Evolutionary conservation across 1,140 invertebrate genomes (phyloP).

Genomic region (Dendroctonus valens): DNA sequence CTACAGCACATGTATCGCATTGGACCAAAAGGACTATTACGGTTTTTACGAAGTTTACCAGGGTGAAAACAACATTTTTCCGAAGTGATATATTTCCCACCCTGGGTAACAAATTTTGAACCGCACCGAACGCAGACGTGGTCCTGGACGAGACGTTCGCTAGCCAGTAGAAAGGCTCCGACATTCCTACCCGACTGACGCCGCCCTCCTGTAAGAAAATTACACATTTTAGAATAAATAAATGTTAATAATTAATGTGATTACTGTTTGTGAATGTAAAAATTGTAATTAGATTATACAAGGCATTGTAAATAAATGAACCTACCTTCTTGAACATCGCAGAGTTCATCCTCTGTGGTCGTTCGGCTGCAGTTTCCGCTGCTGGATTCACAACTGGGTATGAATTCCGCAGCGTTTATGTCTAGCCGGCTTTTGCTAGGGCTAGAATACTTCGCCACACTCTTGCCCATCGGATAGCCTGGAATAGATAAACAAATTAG

Average conservation of each 20-base stretch:
- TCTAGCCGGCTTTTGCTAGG: conserved; percentile 53
- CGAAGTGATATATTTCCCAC: conserved; percentile 59
- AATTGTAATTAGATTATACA: too few species aligned
- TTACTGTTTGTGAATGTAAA: too few species aligned
- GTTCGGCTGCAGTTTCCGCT: conserved; percentile 52
- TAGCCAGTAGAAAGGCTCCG: too few species aligned
- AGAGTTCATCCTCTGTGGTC: conserved; percentile 37
- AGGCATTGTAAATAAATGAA: too few species aligned
- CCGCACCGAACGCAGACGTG: conserved; percentile 59
- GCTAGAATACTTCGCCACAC: conserved; percentile 64
- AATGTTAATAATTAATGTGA: too few species aligned
- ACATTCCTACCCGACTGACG: too few species aligned
- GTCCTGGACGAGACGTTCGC: not conserved
- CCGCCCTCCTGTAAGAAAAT: too few species aligned
- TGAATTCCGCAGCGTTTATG: conserved; percentile 65
- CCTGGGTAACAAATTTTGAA: too few species aligned
- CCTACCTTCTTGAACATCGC: too few species aligned
- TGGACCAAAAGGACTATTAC: conserved; percentile 18
- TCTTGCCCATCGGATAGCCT: conserved; percentile 1
- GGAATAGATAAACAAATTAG: not conserved
- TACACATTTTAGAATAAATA: too few species aligned
- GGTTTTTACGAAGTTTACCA: conserved; percentile 65
- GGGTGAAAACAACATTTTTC: conserved; percentile 80
- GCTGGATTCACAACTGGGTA: conserved; percentile 50
- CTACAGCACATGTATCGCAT: conserved; percentile 56